Evolutionary conservation across 1,140 invertebrate species (phyloP), one percentile per base, ranked within the genome.

Genomic region (Littorina saxatilis): DNA sequence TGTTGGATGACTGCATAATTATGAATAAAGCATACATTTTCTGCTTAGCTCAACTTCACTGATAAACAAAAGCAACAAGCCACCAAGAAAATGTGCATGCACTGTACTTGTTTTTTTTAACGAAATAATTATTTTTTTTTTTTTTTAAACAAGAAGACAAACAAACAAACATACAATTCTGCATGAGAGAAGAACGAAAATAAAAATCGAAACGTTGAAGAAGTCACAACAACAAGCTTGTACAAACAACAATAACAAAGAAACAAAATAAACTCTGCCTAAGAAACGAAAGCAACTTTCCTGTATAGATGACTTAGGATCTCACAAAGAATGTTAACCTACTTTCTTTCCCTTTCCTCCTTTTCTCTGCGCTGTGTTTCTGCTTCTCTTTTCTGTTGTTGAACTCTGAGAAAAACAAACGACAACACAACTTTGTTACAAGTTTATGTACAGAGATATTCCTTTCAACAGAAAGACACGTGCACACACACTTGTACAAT

Each of bases 351-450:
- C 83, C 79, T 85, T 17, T 83, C 79, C 29, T 86, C 83, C 73
- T 84, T 77, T 39, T 85, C 85, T 63, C 76, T 81, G 37, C 68
- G 83, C 9, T 73, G 32, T 20, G 80, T 81, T 32, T 87, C 85
- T 77, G 80, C 80, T 32, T 88, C 87, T 80, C 77, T 85, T 77
- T 87, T 84, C 74, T 87, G 85, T 55, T 84, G 85, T 37, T 85
- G 72, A 29, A 85, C 37, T 40, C 85, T 86, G 72, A 13, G 29
- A 40, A 43, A 75, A 58, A 78, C n/a, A 39, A 23, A 63, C 32
- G 0, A 63, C 5, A 43, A 37, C 61, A 2, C 23, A 23, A 37
- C 2, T 75, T 27, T 39, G 17, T 17, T 37, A 23, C 58, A 5
- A 7, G 17, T 32, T 23, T 35, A 40, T 35, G 37, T 35, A 27